A percentile compares a stretch with the other conserved stretches of the same genome.
Evolutionary conservation across 2,797 vertebrate species (phyloP).

Genomic region (Gobionotothen gibberifrons): DNA sequence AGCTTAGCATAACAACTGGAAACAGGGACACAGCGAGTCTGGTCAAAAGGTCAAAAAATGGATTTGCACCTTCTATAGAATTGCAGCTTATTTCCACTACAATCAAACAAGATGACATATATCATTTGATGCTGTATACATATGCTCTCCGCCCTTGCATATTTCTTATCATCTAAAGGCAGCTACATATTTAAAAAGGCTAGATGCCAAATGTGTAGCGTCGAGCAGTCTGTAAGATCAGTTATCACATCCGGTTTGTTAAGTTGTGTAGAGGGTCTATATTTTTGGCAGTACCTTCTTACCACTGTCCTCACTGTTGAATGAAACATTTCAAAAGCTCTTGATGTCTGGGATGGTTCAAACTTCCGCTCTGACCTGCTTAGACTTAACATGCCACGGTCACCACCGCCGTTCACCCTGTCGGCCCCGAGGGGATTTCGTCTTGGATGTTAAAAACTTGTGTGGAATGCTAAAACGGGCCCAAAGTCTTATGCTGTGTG

Average conservation of each 20-base stretch:
- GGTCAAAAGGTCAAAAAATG: background rate
- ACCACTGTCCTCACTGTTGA: too few species aligned
- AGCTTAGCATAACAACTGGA: background rate
- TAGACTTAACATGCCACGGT: background rate
- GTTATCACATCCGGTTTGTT: conserved; percentile 15
- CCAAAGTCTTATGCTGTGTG: background rate
- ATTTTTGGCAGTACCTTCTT: too few species aligned
- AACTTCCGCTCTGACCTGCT: conserved; percentile 1
- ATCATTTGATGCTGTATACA: too few species aligned
- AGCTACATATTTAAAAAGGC: background rate
- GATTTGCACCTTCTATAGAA: too few species aligned
- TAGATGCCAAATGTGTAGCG: conserved; percentile 8
- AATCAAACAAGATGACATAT: too few species aligned
- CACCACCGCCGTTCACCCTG: background rate
- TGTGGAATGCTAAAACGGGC: background rate
- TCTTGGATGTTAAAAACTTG: background rate
- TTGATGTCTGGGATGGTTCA: background rate
- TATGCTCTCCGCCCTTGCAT: too few species aligned
- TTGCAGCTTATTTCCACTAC: too few species aligned
- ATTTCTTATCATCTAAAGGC: too few species aligned
- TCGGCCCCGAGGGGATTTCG: conserved; percentile 15
- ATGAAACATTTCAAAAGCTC: too few species aligned
- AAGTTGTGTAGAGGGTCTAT: too few species aligned
- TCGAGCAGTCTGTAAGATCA: conserved; percentile 1
- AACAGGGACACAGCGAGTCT: background rate